A percentile compares a stretch with the other conserved stretches of the same genome.
These are phyloP conservation scores for Polypterus bichir DNA, from an alignment of 2,113 vertebrate genomes.

Conservation along the genomic window DNA sequence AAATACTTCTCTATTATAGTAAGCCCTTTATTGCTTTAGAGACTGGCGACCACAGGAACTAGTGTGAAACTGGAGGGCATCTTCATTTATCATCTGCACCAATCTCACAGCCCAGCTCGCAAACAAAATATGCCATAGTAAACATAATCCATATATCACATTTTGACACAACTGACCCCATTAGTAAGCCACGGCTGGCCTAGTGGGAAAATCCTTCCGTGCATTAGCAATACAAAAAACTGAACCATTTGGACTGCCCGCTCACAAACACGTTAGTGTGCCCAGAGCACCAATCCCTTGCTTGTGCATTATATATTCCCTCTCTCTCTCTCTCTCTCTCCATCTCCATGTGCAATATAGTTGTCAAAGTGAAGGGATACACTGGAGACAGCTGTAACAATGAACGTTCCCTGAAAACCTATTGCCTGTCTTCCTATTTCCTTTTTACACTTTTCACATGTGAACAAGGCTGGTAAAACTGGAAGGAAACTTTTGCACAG, in stretches of 20 bases:
- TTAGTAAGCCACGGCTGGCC: conserved; percentile 29
- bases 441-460: conserved; percentile 1
- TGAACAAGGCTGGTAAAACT: neutral
- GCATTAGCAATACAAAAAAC: conserved; percentile 20
- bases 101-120: conserved; percentile 41
- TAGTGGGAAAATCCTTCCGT: conserved; percentile 20
- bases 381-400: neutral
- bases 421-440: neutral
- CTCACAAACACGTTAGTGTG: conserved; percentile 2
- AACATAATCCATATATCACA: conserved; percentile 73
- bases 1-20: conserved; percentile 24
- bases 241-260: conserved; percentile 12
- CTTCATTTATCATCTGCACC: conserved; percentile 64
- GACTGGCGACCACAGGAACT: conserved; percentile 44
- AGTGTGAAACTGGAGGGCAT: conserved; percentile 44
- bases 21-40: conserved; percentile 24
- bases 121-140: conserved; percentile 61
- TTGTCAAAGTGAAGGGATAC: neutral
- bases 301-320: conserved; percentile 3
- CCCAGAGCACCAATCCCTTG: conserved; percentile 5
- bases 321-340: neutral
- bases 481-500: no score
- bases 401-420: neutral
- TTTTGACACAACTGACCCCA: conserved; percentile 38
- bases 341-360: neutral